phyloP scores from a whole-genome alignment of 1,140 invertebrate species.

The Bombus balteatus region DNA sequence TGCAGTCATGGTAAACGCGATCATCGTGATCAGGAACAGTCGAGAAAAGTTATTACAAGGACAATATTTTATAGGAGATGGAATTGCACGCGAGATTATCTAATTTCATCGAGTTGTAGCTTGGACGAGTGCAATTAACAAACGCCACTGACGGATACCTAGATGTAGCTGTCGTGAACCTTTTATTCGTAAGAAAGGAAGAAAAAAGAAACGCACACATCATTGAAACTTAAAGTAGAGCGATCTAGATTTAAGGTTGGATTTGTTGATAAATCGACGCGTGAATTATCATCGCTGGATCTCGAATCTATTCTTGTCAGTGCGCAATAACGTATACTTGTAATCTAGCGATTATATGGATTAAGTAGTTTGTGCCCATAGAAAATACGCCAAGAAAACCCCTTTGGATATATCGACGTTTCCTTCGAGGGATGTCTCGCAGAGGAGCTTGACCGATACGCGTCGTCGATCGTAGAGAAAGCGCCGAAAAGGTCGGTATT shows the following conservation, averaged over 20 bases:
- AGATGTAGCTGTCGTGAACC: background rate
- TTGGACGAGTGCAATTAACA: slow-evolving; percentile 5
- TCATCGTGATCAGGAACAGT: no score
- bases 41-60: background rate
- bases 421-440: slow-evolving; percentile 60
- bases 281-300: background rate
- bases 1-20: background rate
- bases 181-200: background rate
- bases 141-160: background rate
- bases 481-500: background rate
- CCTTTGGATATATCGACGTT: slow-evolving; percentile 54
- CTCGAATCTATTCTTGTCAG: slow-evolving; percentile 5
- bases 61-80: background rate
- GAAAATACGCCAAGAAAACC: slow-evolving; percentile 67
- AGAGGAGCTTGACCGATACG: slow-evolving; percentile 13
- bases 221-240: slow-evolving; percentile 7
- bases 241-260: slow-evolving; percentile 15
- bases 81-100: background rate
- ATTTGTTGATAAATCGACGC: background rate
- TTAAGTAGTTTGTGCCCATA: slow-evolving; percentile 49
- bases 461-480: background rate
- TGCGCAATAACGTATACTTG: slow-evolving; percentile 29
- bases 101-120: background rate
- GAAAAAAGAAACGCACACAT: slow-evolving; percentile 17
- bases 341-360: slow-evolving; percentile 40